These are phyloP conservation scores for Percopsis omiscomaycus DNA, from an alignment of 2,797 vertebrate genomes.

Conservation along the genomic window DNA sequence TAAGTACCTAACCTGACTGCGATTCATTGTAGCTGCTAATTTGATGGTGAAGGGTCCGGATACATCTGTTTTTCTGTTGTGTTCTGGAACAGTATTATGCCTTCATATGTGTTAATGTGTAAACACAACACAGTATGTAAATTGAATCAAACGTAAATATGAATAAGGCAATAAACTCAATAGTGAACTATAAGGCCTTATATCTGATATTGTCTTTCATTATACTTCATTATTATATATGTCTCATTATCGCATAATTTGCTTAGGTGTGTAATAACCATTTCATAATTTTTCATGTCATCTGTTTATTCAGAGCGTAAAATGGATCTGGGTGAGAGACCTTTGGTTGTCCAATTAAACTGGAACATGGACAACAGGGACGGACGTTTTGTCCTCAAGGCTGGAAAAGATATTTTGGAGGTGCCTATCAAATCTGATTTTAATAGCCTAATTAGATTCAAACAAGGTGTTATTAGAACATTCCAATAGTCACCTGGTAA, in stretches of 20 bases:
- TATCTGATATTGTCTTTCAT: neutral
- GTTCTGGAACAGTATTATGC: too few species aligned
- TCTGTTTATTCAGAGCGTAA: conserved; percentile 82
- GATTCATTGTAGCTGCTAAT: neutral
- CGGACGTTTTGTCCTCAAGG: conserved; percentile 89
- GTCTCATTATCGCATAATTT: too few species aligned
- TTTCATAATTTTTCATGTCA: neutral
- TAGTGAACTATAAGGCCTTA: too few species aligned
- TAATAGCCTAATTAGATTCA: neutral
- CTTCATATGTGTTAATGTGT: too few species aligned
- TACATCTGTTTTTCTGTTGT: too few species aligned
- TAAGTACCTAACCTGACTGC: conserved; percentile 51
- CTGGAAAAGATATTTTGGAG: conserved; percentile 79
- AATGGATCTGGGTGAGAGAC: conserved; percentile 85
- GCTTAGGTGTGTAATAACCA: neutral
- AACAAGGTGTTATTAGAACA: neutral
- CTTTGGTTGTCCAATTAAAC: conserved; percentile 88
- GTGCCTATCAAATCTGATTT: conserved; percentile 56
- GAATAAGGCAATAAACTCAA: too few species aligned
- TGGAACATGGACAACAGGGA: conserved; percentile 89
- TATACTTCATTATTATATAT: neutral
- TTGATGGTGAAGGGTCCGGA: neutral
- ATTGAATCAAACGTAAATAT: too few species aligned
- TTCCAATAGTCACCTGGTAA: neutral
- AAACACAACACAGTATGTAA: too few species aligned